Conservation (phyloP, 2,797 vertebrate species). For the Zenarchopterus dispar region DNA sequence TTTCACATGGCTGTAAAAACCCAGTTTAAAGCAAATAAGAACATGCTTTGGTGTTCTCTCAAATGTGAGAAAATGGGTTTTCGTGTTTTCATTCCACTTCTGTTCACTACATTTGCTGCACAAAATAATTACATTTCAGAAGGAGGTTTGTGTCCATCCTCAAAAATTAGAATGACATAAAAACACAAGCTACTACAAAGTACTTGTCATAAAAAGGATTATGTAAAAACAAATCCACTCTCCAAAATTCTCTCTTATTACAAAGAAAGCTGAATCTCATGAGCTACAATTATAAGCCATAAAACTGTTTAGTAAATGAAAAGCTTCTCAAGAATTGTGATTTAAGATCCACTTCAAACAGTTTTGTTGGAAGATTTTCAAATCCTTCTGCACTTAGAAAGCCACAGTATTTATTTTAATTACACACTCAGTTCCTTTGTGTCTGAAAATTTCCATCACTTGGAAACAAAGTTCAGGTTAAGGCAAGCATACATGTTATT, state of each 20-base stretch:
- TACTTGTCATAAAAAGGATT: conserved; percentile 36
- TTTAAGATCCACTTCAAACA: conserved; percentile 48
- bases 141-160: conserved; percentile 2
- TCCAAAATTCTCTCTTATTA: conserved; percentile 29
- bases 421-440: conserved; percentile 12
- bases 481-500: conserved; percentile 19
- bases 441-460: conserved; percentile 30
- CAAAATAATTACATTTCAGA: conserved; percentile 24
- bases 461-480: conserved; percentile 4
- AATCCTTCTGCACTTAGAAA: conserved; percentile 29
- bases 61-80: background rate
- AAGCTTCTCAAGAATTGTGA: conserved; percentile 40
- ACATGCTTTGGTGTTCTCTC: background rate
- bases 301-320: conserved; percentile 29
- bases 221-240: conserved; percentile 35
- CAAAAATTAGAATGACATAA: conserved; percentile 21
- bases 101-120: conserved; percentile 17
- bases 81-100: conserved; percentile 9
- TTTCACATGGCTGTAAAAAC: background rate
- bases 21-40: conserved; percentile 2
- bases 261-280: conserved; percentile 21
- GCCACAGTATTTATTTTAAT: conserved; percentile 17
- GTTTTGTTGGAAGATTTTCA: conserved; percentile 28
- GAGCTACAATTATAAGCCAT: conserved; percentile 26
- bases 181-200: conserved; percentile 25